Evolutionary conservation across 2,888 invertebrate genomes (phyloP).

Genomic region (Colletes collaris): DNA sequence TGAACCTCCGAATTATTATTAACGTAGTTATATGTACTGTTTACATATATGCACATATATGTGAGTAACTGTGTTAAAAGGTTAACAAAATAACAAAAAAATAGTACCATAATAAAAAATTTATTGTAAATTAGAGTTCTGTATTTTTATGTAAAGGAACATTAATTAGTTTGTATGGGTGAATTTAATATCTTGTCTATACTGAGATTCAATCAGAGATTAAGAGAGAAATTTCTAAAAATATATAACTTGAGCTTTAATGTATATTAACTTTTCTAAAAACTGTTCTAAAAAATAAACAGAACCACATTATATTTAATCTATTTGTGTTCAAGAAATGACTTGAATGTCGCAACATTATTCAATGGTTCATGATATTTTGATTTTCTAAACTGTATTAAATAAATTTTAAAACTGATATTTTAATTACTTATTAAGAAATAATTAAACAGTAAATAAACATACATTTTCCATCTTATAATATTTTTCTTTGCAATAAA

Average conservation of each 20-base stretch:
- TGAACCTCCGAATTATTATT: too few relatives aligned
- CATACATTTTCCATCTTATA: background rate
- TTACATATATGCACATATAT: too few relatives aligned
- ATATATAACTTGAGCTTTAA: too few relatives aligned
- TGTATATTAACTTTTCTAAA: too few relatives aligned
- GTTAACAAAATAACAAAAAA: background rate
- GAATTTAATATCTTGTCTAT: too few relatives aligned
- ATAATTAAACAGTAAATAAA: background rate
- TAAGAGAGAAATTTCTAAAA: too few relatives aligned
- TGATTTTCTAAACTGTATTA: background rate
- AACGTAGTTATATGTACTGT: too few relatives aligned
- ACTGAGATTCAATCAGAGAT: background rate
- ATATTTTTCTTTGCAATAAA: background rate
- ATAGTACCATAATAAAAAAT: background rate
- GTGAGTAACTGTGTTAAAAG: too few relatives aligned
- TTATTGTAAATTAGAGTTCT: background rate
- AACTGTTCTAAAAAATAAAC: too few relatives aligned
- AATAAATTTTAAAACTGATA: background rate
- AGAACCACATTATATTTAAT: too few relatives aligned
- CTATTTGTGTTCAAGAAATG: background rate
- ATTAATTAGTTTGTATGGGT: too few relatives aligned
- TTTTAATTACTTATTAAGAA: background rate
- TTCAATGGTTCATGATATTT: background rate
- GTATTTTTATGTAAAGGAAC: background rate
- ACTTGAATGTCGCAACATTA: background rate